Percentiles rank a stretch among this genome's conserved stretches.
Evolutionary conservation across 2,888 invertebrate genomes (phyloP).

Genomic region (Eurytoma californica): DNA sequence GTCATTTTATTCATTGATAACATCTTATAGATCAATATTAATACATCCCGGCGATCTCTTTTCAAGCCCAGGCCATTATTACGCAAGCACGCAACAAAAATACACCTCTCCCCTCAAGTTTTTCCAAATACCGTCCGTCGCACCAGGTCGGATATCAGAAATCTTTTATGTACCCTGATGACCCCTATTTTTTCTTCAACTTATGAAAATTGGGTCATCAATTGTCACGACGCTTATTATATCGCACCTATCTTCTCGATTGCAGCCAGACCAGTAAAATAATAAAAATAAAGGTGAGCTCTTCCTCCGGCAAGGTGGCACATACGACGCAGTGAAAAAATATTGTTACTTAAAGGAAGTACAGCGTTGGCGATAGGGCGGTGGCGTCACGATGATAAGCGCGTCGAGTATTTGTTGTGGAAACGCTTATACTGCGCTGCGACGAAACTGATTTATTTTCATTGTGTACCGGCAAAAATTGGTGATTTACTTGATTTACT

Average conservation of each 20-base stretch:
- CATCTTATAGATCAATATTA: not conserved
- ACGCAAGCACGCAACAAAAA: not conserved
- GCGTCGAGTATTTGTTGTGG: no score
- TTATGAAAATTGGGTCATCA: constrained; percentile 5
- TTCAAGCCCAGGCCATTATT: not conserved
- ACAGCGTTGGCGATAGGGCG: no score
- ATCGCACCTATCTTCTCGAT: not conserved
- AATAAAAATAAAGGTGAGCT: constrained; percentile 10
- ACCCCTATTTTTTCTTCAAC: not conserved
- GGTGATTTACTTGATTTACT: no score
- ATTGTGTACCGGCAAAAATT: no score
- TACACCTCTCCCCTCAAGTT: not conserved
- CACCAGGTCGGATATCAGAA: not conserved
- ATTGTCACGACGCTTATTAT: not conserved
- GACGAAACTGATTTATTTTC: no score
- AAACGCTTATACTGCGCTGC: no score
- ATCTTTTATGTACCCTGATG: not conserved
- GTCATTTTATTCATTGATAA: constrained; percentile 11
- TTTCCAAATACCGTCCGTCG: not conserved
- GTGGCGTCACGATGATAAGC: no score
- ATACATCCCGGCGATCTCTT: not conserved
- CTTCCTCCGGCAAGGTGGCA: not conserved
- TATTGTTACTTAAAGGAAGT: no score
- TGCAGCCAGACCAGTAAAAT: constrained; percentile 4
- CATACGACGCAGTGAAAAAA: not conserved